phyloP scores from a whole-genome alignment of 2,888 invertebrate species.

The Tanypteryx hageni region DNA sequence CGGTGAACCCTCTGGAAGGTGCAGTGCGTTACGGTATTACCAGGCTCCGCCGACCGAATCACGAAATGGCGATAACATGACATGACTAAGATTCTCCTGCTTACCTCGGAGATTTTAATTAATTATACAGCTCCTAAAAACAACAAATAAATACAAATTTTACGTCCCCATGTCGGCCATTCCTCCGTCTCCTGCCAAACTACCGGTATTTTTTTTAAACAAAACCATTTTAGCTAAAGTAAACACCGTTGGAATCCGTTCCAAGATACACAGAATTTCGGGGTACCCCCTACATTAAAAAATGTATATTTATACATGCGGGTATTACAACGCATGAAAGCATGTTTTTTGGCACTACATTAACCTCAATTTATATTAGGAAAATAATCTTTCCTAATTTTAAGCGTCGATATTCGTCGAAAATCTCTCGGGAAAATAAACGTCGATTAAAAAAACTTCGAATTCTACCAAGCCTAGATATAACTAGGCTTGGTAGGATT shows the following conservation, averaged over 20 bases:
- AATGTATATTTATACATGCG: neutral
- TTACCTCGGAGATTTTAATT: neutral
- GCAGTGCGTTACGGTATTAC: constrained; percentile 2
- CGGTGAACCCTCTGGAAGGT: neutral
- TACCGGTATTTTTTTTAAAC: neutral
- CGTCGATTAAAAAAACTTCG: too few species aligned
- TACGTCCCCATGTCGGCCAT: neutral
- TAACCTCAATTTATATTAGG: too few species aligned
- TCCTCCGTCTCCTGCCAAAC: neutral
- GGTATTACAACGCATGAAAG: neutral
- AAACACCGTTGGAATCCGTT: neutral
- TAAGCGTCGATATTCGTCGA: too few species aligned
- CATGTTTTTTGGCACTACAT: neutral
- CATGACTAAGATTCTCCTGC: neutral
- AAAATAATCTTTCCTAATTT: too few species aligned
- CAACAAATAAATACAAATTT: neutral
- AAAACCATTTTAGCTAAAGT: neutral
- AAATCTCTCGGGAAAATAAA: too few species aligned
- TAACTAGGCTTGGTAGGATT: too few species aligned
- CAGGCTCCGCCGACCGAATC: too few species aligned
- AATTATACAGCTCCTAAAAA: neutral
- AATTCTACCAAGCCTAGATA: too few species aligned
- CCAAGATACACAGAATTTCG: neutral
- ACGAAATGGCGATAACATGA: neutral
- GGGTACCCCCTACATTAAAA: neutral